phyloP scores from a whole-genome alignment of 1,140 invertebrate genomes.

The Philaenus spumarius region DNA sequence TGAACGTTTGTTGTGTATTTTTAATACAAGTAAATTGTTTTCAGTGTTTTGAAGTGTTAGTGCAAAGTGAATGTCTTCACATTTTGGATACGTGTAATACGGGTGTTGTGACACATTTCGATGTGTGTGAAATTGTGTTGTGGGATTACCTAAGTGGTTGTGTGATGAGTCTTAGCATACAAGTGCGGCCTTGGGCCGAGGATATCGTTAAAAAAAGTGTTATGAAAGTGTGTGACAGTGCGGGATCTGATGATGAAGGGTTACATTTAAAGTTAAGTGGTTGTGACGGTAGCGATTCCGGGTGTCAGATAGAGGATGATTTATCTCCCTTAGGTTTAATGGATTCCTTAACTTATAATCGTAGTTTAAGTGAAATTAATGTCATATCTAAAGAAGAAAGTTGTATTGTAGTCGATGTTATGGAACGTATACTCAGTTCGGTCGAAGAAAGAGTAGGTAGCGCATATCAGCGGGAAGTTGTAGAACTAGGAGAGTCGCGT shows the following conservation, averaged over 20 bases:
- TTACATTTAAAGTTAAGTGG: not conserved
- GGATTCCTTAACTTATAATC: constrained; percentile 3
- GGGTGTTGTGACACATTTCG: not conserved
- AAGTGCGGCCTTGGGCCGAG: not conserved
- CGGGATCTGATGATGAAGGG: not conserved
- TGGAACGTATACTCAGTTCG: not conserved
- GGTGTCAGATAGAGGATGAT: constrained; percentile 4
- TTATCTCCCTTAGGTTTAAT: not conserved
- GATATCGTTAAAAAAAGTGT: not conserved
- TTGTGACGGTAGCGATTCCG: constrained; percentile 2
- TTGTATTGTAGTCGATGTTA: not conserved
- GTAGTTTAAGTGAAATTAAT: no score
- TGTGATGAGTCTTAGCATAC: constrained; percentile 5
- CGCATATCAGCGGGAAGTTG: not conserved
- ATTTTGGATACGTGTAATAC: no score
- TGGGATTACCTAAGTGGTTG: constrained; percentile 4
- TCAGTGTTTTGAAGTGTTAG: not conserved
- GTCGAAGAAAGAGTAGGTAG: constrained; percentile 9
- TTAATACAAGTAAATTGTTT: not conserved
- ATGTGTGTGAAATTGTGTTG: not conserved
- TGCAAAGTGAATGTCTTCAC: not conserved
- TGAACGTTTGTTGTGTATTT: not conserved
- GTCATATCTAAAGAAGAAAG: not conserved
- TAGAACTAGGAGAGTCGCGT: constrained; percentile 7
- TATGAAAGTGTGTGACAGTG: not conserved